Evolutionary conservation across 2,797 vertebrate genomes (phyloP), one percentile per base, ranked within the genome.

Genomic region (Cossypha niveicapilla): DNA sequence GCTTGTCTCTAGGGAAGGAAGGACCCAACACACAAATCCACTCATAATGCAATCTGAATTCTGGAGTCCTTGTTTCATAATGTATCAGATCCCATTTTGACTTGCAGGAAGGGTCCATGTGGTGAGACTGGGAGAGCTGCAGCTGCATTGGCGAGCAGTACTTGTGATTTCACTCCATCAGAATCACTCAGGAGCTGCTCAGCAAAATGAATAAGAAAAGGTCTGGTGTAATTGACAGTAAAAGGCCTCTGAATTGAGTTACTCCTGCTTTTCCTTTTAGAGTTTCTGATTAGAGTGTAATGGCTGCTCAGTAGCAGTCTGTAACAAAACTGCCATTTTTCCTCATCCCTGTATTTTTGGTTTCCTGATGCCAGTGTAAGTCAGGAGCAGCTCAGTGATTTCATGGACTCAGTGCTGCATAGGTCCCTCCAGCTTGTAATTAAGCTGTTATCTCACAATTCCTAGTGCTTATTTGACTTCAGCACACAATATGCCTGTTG

Each of bases 171-270:
- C 71, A 47, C 42, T 90, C 94, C 60, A 37, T 91, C 89, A 86
- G 84, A 9, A 93, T 73, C 86, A 41, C 88, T 82, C 78, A 78
- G 83, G 54, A 93, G 50, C 78, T 2, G 2, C 74, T 85, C 84
- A 67, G 88, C 79, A 84, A 95, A 95, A 58, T 81, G 92, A 81
- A 22, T 75, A 85, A 90, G 96, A 94, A 94, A 94, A 91, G 92
- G 84, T 88, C 81, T 88, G 13, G 27, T 67, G 79, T 95, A 93
- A 95, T 78, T 96, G 94, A 94, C 93, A 94, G 92, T 82, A 71
- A 89, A 91, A 92, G 88, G 57, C 47, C 67, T 76, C 86, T 76
- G 93, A 85, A 95, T 81, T 90, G 82, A 87, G 74, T 95, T 95
- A 86, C 70, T 92, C 62, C 75, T 91, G 71, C 87, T 96, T 89